Base-by-base conservation (phyloP, 2,113 vertebrate genomes). In the Egretta garzetta region DNA sequence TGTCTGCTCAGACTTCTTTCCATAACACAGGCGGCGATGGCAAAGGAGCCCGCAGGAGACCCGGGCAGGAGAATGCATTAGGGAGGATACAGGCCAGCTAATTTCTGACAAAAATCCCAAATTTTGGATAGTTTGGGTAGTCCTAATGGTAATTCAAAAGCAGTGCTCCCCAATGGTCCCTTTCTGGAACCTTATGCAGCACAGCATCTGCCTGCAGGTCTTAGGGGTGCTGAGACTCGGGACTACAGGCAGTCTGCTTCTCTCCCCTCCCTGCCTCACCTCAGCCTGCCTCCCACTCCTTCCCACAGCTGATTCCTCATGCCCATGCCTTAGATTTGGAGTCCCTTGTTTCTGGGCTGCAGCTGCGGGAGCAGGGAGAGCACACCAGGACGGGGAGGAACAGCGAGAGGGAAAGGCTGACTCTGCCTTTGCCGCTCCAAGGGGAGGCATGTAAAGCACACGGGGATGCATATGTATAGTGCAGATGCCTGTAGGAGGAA, bases 1-100 rank as follows among this genome's bases (percentile, higher is more conserved):
- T 1, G 1, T 0, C 0, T 7, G 11, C 76, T 77, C 50, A 21
- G 32, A 19, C 13, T 41, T 30, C 33, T n/a, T 58, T 27, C 62
- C 0, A 0, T 20, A 28, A n/a, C 1, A 10, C 47, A 43, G 39
- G 27, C 24, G 30, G 59, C 0, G 0, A 37, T 3, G 9, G 80
- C 50, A 55, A n/a, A 81, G 50, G 14, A 89, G 12, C 22, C 24
- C 1, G 6, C 11, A 20, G 53, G 17, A 66, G n/a, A 59, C 19
- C 15, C 47, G 28, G 37, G 14, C 3, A 15, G 24, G 56, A 41
- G 7, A 21, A 32, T 33, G 43, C 27, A 18, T 12, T 9, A 12
- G 21, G 37, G 15, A 80, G 26, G 41, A 58, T 53, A n/a, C n/a
- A 55, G 32, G 19, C 28, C 18, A n/a, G 39, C 6, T 37, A 5